Conservation (phyloP, 2,888 invertebrate species). For the Drosophila conformis region DNA sequence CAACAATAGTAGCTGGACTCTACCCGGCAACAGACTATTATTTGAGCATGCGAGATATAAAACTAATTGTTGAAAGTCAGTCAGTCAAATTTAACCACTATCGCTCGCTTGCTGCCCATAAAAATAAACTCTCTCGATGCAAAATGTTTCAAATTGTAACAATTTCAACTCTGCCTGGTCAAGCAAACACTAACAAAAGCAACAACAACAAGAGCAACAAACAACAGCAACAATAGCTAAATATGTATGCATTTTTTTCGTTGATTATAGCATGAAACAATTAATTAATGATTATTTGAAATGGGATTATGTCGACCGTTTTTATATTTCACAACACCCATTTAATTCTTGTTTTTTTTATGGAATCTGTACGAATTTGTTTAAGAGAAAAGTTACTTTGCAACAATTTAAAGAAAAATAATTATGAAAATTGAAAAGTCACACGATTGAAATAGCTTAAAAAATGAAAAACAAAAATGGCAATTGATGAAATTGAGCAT, state of each 20-base stretch:
- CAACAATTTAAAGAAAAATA: constrained; percentile 46
- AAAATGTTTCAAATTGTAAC: constrained; percentile 45
- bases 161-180: constrained; percentile 50
- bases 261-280: constrained; percentile 69
- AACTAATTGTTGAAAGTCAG: constrained; percentile 52
- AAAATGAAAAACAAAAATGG: constrained; percentile 23
- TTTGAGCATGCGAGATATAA: constrained; percentile 37
- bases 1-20: constrained; percentile 42
- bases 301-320: constrained; percentile 53
- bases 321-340: constrained; percentile 29
- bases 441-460: constrained; percentile 57
- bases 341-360: constrained; percentile 48
- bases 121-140: constrained; percentile 41
- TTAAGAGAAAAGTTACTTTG: constrained; percentile 49
- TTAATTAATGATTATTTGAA: constrained; percentile 60
- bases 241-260: constrained; percentile 73
- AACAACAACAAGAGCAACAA: constrained; percentile 19
- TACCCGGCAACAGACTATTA: constrained; percentile 20
- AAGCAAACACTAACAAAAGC: constrained; percentile 37
- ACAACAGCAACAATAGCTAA: constrained; percentile 52
- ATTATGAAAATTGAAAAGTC: constrained; percentile 42
- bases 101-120: constrained; percentile 59
- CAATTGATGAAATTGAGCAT: constrained; percentile 58
- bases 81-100: constrained; percentile 40
- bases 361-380: constrained; percentile 74